phyloP scores from a whole-genome alignment of 2,797 vertebrate genomes.

The Lindbergichthys nudifrons region DNA sequence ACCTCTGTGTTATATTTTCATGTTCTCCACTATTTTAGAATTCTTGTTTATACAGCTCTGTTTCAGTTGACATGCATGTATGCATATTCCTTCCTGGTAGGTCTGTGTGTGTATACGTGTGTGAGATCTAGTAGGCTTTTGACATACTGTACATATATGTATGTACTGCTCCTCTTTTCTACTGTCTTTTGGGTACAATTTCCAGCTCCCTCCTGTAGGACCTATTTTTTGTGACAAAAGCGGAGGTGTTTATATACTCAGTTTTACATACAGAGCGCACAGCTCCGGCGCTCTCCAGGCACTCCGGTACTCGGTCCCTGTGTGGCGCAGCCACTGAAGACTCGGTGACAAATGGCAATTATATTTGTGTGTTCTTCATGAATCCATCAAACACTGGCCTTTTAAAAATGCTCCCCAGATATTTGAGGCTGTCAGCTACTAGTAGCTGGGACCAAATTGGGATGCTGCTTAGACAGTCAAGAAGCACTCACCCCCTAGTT shows the following conservation, averaged over 20 bases:
- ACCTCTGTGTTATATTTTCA: conserved; percentile 80
- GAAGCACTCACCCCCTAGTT: conserved; percentile 85
- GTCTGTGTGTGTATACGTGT: conserved; percentile 40
- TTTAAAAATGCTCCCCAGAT: conserved; percentile 91
- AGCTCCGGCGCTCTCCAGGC: conserved; percentile 73
- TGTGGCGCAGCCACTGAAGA: conserved; percentile 82
- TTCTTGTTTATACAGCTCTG: conserved; percentile 84
- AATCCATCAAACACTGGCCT: conserved; percentile 91
- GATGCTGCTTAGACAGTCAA: conserved; percentile 88
- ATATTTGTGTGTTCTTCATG: conserved; percentile 92
- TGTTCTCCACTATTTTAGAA: conserved; percentile 79
- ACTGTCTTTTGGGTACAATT: conserved; percentile 86
- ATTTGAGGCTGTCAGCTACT: conserved; percentile 87
- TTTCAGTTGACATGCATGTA: conserved; percentile 75
- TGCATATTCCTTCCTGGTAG: conserved; percentile 81
- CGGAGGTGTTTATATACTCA: conserved; percentile 80
- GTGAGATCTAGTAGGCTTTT: conserved; percentile 41
- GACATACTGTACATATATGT: conserved; percentile 24
- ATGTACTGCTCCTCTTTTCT: conserved; percentile 34
- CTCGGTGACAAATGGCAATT: conserved; percentile 91
- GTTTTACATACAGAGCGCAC: conserved; percentile 84
- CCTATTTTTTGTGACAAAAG: conserved; percentile 85
- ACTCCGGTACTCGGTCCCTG: conserved; percentile 73
- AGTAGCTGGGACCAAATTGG: conserved; percentile 87
- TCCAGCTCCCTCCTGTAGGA: conserved; percentile 82